Evolutionary conservation across 2,888 invertebrate species (phyloP).

Genomic region (Tubulanus polymorphus): DNA sequence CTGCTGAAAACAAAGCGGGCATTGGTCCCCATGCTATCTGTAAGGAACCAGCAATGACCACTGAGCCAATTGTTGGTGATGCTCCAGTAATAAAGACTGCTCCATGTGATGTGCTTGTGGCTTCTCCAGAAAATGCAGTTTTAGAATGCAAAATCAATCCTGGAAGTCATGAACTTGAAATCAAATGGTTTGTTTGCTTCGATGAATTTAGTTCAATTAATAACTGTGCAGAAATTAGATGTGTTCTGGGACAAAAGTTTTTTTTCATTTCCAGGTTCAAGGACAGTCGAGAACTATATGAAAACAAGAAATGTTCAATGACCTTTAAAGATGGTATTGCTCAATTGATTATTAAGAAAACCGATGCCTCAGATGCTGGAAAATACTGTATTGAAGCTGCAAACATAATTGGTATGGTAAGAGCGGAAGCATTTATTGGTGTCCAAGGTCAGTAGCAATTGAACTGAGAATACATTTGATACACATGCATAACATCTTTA

Average conservation of each 20-base stretch:
- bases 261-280: slow-evolving; percentile 44
- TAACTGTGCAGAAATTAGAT: no score
- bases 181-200: slow-evolving; percentile 47
- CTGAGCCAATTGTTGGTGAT: slow-evolving; percentile 39
- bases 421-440: slow-evolving; percentile 19
- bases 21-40: slow-evolving; percentile 65
- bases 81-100: slow-evolving; percentile 41
- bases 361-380: slow-evolving; percentile 53
- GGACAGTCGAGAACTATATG: slow-evolving; percentile 41
- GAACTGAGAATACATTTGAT: no score
- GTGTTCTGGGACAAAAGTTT: no score
- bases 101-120: slow-evolving; percentile 33
- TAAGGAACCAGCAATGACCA: slow-evolving; percentile 21
- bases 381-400: slow-evolving; percentile 25
- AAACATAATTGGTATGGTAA: slow-evolving; percentile 22
- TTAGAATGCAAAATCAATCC: slow-evolving; percentile 40
- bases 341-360: slow-evolving; percentile 62
- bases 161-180: slow-evolving; percentile 44
- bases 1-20: slow-evolving; percentile 63
- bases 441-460: slow-evolving; percentile 21
- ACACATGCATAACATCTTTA: no score
- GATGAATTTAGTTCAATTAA: no score
- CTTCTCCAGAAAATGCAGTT: slow-evolving; percentile 38
- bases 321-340: slow-evolving; percentile 42
- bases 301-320: slow-evolving; percentile 43